Evolutionary conservation across 2,888 invertebrate species (phyloP).

Genomic region (Drosophila atroscutellata): DNA sequence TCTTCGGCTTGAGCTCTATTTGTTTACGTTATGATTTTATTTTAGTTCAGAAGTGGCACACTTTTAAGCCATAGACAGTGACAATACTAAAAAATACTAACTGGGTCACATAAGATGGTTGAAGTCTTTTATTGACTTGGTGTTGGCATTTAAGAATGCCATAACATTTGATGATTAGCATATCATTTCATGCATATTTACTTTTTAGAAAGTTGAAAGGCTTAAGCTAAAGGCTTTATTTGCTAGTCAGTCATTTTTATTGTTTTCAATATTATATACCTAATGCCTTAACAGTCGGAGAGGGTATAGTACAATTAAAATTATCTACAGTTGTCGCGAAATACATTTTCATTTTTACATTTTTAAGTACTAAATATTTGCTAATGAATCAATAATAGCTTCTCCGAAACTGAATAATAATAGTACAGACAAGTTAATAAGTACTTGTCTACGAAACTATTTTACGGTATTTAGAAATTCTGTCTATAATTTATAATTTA

Average conservation of each 20-base stretch:
- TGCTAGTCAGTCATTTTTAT: conserved; percentile 2
- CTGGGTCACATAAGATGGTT: conserved; percentile 46
- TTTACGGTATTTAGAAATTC: background rate
- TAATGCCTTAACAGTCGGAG: background rate
- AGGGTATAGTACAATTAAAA: conserved; percentile 1
- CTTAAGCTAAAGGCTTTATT: conserved; percentile 17
- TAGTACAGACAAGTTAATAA: no score
- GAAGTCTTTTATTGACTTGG: conserved; percentile 6
- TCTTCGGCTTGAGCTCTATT: conserved; percentile 52
- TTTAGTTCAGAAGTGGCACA: conserved; percentile 43
- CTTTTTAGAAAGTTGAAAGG: conserved; percentile 48
- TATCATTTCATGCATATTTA: conserved; percentile 32
- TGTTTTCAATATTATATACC: background rate
- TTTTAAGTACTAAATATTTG: background rate
- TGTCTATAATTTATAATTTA: background rate
- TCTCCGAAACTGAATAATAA: background rate
- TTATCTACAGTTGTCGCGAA: background rate
- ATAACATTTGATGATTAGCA: conserved; percentile 40
- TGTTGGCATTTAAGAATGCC: conserved; percentile 40
- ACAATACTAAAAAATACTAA: conserved; percentile 31
- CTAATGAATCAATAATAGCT: background rate
- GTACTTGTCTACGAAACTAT: background rate
- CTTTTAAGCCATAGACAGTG: conserved; percentile 23
- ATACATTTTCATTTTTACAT: background rate
- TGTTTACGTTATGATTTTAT: conserved; percentile 64